Percentiles rank a stretch among this genome's conserved stretches.
These are phyloP conservation scores for Glaucidium brasilianum DNA, from an alignment of 2,113 vertebrate genomes.

Conservation along the genomic window DNA sequence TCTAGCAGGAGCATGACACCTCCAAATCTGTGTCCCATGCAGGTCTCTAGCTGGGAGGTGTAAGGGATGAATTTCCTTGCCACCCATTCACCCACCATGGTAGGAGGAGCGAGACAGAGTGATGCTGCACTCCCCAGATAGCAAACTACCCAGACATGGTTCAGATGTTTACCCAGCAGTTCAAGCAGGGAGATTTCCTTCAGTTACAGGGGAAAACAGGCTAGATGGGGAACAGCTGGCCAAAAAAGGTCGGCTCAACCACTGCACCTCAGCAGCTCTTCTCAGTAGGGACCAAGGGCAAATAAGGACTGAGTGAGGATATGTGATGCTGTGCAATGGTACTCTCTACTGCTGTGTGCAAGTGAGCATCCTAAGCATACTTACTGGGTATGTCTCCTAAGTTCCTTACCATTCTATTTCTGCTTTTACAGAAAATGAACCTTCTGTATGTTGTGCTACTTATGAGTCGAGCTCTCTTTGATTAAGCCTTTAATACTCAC, in stretches of 20 bases:
- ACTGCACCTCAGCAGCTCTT: not conserved
- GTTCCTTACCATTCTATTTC: not conserved
- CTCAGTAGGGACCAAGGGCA: not conserved
- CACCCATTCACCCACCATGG: accelerated
- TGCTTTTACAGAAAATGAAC: not conserved
- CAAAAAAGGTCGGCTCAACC: not conserved
- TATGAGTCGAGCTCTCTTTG: not conserved
- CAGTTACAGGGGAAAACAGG: not conserved
- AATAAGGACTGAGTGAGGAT: not conserved
- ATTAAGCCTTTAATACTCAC: not conserved
- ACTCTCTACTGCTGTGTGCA: not conserved
- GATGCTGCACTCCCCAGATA: not conserved
- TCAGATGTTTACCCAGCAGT: not conserved
- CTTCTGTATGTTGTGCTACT: not conserved
- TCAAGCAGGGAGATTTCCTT: not conserved
- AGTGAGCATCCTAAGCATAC: not conserved
- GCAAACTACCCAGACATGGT: accelerated
- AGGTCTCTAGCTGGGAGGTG: not conserved
- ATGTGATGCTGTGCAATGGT: not conserved
- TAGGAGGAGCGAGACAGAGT: not conserved
- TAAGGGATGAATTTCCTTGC: not conserved
- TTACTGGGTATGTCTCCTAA: accelerated
- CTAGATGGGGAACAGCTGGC: not conserved
- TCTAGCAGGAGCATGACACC: not conserved
- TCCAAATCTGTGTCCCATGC: not conserved